A percentile compares a stretch with the other conserved stretches of the same genome.
These are phyloP conservation scores for Galerucella nymphaeae DNA, from an alignment of 2,888 invertebrate genomes.

Conservation along the genomic window DNA sequence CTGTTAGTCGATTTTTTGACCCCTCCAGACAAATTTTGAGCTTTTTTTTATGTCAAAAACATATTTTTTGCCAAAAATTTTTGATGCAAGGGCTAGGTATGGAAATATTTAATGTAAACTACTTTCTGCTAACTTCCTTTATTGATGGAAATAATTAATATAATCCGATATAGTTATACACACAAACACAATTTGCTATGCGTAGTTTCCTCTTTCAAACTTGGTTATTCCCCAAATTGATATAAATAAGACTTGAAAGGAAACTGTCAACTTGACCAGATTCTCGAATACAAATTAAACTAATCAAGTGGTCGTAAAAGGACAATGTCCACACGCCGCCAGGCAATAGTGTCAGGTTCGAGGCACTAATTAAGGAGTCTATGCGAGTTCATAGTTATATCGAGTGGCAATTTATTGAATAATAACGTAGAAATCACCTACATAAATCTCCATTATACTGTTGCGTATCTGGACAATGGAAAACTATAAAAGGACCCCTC, in stretches of 20 bases:
- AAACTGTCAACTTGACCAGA: constrained; percentile 46
- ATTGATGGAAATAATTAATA: too few relatives aligned
- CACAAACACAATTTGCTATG: not conserved
- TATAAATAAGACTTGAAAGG: constrained; percentile 37
- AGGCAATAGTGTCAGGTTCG: constrained; percentile 59
- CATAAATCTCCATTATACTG: constrained; percentile 64
- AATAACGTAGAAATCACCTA: constrained; percentile 65
- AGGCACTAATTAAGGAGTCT: constrained; percentile 62
- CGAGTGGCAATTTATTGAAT: constrained; percentile 64
- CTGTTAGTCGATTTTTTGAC: too few relatives aligned
- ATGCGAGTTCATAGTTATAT: constrained; percentile 58
- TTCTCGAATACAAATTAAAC: constrained; percentile 62
- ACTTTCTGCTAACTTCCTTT: too few relatives aligned
- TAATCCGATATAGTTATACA: too few relatives aligned
- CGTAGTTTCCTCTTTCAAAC: not conserved
- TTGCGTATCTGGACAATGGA: constrained; percentile 59
- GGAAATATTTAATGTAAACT: too few relatives aligned
- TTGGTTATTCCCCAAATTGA: not conserved
- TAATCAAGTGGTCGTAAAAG: constrained; percentile 63
- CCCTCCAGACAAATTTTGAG: too few relatives aligned
- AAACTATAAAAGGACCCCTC: constrained; percentile 56
- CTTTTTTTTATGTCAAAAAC: too few relatives aligned
- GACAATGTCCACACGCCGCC: constrained; percentile 57
- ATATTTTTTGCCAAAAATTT: too few relatives aligned
- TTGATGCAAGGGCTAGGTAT: too few relatives aligned